Evolutionary conservation across 2,113 vertebrate genomes (phyloP), one percentile per base, ranked within the genome.

Genomic region (Lepisosteus oculatus): DNA sequence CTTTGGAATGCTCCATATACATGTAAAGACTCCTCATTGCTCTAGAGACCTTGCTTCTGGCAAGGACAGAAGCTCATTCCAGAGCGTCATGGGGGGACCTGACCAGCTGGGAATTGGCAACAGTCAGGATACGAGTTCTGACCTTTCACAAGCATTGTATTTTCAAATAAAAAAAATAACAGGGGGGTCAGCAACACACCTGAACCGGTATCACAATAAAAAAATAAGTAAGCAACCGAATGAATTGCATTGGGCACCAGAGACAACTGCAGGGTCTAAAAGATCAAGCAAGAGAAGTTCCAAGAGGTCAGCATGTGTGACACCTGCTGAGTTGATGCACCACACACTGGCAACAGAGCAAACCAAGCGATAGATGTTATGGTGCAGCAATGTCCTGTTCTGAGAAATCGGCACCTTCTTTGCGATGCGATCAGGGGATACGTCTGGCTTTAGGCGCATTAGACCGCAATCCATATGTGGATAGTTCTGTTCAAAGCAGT

Each of bases 221-320:
- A 44, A 65, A 55, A 55, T 55, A 55, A 55, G 14, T 59, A 59
- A 8, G 13, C 3, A 59, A 59, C 5, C 4, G 4, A 65, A 44
- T 15, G 13, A 67, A 68, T n/a, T 68, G 67, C 55, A 42, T 42
- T 13, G 43, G 55, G 67, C 12, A 69, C 29, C 8, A 8, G 55
- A 55, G 67, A 57, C 55, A 44, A 59, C 67, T 69, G 67, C 67
- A 59, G 67, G 67, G 67, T 69, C 67, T 69, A 41, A 69, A 69
- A 69, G 67, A 69, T 69, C 67, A 69, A 69, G 55, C 67, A 68
- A 54, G 17, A 42, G n/a, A 68, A 56, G 55, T n/a, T 11, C 67
- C 55, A 15, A 17, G 65, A 51, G 4, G 29, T 2, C 54, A 57
- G 67, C 42, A 43, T 14, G 67, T 13, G 67, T 14, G 29, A 43